Conservation (phyloP, 2,797 vertebrate genomes). For the Myotis daubentonii region DNA sequence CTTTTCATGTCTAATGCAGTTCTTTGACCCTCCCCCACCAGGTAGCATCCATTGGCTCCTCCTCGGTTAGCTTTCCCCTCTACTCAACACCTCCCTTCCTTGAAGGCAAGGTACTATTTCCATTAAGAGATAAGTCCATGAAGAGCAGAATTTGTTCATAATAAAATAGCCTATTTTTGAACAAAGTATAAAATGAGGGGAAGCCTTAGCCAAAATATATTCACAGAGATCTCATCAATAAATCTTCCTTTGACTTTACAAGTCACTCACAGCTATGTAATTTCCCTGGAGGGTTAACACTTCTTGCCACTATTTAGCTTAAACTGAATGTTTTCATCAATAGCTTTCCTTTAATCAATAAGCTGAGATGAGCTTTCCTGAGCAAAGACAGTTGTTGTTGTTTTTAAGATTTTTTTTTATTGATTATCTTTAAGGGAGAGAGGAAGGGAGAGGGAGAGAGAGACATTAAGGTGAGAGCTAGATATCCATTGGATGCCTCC, state of each 20-base stretch:
- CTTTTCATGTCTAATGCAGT: background rate
- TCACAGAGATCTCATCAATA: background rate
- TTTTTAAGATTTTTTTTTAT: background rate
- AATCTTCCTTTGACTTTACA: background rate
- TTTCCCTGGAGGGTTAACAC: background rate
- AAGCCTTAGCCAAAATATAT: background rate
- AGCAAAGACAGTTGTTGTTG: background rate
- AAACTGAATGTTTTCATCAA: background rate
- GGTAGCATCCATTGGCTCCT: background rate
- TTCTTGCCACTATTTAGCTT: background rate
- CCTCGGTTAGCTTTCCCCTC: background rate
- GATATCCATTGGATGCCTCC: background rate
- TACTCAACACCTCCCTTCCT: background rate
- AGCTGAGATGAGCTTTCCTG: background rate
- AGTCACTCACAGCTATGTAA: background rate
- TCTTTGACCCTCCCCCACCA: background rate
- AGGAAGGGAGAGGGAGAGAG: background rate
- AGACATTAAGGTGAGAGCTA: background rate
- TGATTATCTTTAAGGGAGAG: background rate
- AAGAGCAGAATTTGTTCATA: background rate
- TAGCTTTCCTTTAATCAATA: background rate
- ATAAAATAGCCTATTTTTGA: conserved; percentile 1
- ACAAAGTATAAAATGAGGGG: background rate
- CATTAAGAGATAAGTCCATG: background rate
- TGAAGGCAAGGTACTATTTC: background rate